Percentiles rank a stretch among this genome's conserved stretches.
These are phyloP conservation scores for Shargacucullia verbasci DNA, from an alignment of 2,888 invertebrate genomes.

Conservation along the genomic window DNA sequence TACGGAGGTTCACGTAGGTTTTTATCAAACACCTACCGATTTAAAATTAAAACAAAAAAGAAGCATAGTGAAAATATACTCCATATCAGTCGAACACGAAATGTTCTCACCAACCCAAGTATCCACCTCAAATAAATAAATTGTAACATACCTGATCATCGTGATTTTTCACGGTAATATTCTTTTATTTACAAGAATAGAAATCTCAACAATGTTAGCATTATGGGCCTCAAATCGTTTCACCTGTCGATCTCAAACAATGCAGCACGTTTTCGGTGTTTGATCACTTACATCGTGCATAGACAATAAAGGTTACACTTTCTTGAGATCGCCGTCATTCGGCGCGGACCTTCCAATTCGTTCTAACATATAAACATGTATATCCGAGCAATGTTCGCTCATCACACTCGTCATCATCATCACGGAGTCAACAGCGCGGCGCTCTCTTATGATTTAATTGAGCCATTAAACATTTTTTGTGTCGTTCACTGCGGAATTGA, in stretches of 20 bases:
- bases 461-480: constrained; percentile 46
- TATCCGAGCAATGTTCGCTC: constrained; percentile 5
- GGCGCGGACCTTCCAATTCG: constrained; percentile 25
- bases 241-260: background rate
- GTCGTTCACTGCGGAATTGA: constrained; percentile 47
- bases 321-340: constrained; percentile 7
- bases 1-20: too few species aligned
- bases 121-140: too few species aligned
- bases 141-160: too few species aligned
- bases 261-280: background rate
- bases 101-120: too few species aligned
- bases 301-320: constrained; percentile 7
- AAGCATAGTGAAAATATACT: too few species aligned
- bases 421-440: constrained; percentile 8
- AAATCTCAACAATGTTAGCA: too few species aligned
- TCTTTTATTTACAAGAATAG: too few species aligned
- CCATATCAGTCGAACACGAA: too few species aligned
- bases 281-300: constrained; percentile 5
- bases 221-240: too few species aligned
- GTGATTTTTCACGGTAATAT: too few species aligned
- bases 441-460: constrained; percentile 44
- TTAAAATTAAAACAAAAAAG: too few species aligned
- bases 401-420: constrained; percentile 3
- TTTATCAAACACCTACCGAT: too few species aligned
- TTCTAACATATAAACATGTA: constrained; percentile 20